Percentiles rank a stretch among this genome's conserved stretches.
Evolutionary conservation across 2,888 invertebrate species (phyloP).

Genomic region (Conomelus anceps): DNA sequence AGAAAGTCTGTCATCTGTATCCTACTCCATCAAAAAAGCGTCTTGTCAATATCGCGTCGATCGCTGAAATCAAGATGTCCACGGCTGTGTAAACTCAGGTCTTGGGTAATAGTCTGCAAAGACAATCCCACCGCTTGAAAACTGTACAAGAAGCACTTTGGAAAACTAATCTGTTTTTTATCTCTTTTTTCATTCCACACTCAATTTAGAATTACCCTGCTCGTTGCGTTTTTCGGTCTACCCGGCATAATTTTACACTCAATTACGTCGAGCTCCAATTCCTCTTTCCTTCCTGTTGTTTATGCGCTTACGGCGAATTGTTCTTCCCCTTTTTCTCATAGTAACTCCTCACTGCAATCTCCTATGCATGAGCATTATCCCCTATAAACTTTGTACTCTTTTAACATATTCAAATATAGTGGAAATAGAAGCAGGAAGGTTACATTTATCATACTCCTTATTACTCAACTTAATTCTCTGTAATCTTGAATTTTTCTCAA

Average conservation of each 20-base stretch:
- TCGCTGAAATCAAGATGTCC: background rate
- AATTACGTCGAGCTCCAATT: conserved; percentile 25
- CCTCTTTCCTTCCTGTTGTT: conserved; percentile 10
- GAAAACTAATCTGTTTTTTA: conserved; percentile 19
- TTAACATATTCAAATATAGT: background rate
- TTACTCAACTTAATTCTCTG: no score
- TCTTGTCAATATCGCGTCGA: background rate
- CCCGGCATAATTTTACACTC: conserved; percentile 30
- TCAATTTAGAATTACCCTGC: conserved; percentile 27
- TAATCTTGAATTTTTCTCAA: no score
- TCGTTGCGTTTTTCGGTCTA: conserved; percentile 22
- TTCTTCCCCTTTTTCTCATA: background rate
- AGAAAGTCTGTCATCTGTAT: background rate
- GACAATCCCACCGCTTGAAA: conserved; percentile 15
- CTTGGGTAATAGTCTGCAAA: conserved; percentile 22
- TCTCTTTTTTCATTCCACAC: conserved; percentile 28
- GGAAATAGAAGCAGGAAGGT: background rate
- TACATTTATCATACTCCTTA: no score
- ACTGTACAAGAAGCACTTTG: conserved; percentile 11
- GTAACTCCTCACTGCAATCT: background rate
- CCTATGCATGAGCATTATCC: background rate
- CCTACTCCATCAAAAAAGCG: background rate
- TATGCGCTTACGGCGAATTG: conserved; percentile 4
- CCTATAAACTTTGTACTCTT: background rate
- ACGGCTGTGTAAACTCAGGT: background rate